Conservation (phyloP, 2,888 invertebrate species). For the Thyatira batis region DNA sequence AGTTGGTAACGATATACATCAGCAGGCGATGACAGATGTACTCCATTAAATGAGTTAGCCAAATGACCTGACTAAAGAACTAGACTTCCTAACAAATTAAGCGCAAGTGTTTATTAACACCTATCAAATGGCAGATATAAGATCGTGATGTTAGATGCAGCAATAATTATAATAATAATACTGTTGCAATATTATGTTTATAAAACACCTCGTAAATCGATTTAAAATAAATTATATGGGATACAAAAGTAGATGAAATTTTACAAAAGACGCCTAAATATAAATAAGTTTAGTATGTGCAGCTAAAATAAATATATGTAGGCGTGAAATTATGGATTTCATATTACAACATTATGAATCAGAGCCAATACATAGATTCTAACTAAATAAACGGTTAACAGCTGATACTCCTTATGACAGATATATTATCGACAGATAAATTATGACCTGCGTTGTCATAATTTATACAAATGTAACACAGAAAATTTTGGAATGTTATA, state of each 20-base stretch:
- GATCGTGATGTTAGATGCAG: not conserved
- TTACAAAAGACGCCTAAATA: constrained; percentile 9
- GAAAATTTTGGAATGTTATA: constrained; percentile 30
- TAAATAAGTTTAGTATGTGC: not conserved
- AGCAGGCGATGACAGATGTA: constrained; percentile 66
- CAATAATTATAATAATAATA: no score
- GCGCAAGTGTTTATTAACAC: constrained; percentile 49
- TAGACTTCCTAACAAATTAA: constrained; percentile 67
- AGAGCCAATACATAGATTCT: not conserved
- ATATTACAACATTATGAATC: constrained; percentile 1
- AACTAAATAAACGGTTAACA: not conserved
- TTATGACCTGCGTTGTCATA: not conserved
- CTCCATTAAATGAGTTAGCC: constrained; percentile 57
- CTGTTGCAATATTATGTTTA: no score
- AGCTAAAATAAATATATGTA: constrained; percentile 12
- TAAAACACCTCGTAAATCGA: no score
- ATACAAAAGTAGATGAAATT: not conserved
- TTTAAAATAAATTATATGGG: no score
- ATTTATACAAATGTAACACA: not conserved
- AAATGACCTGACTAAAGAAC: constrained; percentile 61
- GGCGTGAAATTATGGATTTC: constrained; percentile 20
- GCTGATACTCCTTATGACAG: not conserved
- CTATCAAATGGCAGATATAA: not conserved
- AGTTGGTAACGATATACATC: constrained; percentile 43
- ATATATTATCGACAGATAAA: not conserved